phyloP scores from a whole-genome alignment of 2,113 vertebrate genomes.

The Hoplias malabaricus region DNA sequence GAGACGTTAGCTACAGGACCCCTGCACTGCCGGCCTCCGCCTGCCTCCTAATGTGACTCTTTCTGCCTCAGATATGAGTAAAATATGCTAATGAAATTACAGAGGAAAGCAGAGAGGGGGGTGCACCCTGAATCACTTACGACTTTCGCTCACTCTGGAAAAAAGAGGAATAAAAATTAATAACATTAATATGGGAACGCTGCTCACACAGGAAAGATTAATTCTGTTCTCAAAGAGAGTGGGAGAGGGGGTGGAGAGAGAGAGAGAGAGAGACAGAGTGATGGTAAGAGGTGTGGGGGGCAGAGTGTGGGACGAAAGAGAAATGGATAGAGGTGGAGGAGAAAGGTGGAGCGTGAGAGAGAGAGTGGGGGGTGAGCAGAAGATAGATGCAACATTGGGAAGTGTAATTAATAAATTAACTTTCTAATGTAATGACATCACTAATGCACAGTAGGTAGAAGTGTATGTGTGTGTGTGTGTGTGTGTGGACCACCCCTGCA shows the following conservation, averaged over 20 bases:
- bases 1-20: not conserved
- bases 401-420: slow-evolving; percentile 68
- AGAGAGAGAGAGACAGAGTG: slow-evolving; percentile 55
- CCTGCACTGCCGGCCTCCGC: too few species aligned
- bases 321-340: not conserved
- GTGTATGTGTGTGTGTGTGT: not conserved
- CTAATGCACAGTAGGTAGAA: slow-evolving; percentile 22
- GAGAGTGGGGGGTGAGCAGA: not conserved
- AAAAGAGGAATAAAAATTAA: too few species aligned
- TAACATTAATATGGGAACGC: slow-evolving; percentile 72
- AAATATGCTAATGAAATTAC: slow-evolving; percentile 76
- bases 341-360: not conserved
- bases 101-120: slow-evolving; percentile 58
- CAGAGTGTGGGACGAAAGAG: slow-evolving; percentile 55
- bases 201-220: slow-evolving; percentile 62
- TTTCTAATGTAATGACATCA: slow-evolving; percentile 66
- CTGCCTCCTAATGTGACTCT: slow-evolving; percentile 35
- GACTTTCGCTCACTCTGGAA: slow-evolving; percentile 61
- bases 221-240: slow-evolving; percentile 61
- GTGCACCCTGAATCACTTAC: slow-evolving; percentile 64
- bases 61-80: slow-evolving; percentile 58
- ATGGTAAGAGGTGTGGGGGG: slow-evolving; percentile 58
- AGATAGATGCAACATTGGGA: slow-evolving; percentile 47
- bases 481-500: slow-evolving; percentile 54
- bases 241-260: slow-evolving; percentile 26